Evolutionary conservation across 2,797 vertebrate genomes (phyloP), one percentile per base, ranked within the genome.

Genomic region (Cercopithecus hamlyni): DNA sequence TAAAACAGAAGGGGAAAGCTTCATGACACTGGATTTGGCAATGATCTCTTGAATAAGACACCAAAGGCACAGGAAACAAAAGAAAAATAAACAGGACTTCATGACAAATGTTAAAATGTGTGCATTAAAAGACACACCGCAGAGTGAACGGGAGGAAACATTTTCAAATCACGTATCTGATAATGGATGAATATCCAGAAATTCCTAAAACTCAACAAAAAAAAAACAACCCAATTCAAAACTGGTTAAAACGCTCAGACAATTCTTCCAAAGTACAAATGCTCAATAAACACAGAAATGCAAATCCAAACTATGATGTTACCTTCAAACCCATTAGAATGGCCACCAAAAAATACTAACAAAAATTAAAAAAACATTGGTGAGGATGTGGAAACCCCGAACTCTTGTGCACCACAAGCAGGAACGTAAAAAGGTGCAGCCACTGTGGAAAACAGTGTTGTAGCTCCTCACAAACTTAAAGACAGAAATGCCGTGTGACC

Each of bases 381-480:
- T 15, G 15, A 48, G 75, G 75, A 20, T 19, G 43, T 48, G 75
- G 75, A 33, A 48, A 48, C 8, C 9, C 4, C 2, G 15, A 30
- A 48, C 14, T 43, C 27, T 5, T 9, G 43, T 9, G 43, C 43
- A 9, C 15, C 30, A 15, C 27, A 4, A 4, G 4, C 4, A 4
- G 27, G n/a, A 72, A 9, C 1, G 8, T 11, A 22, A 24, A 12
- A 22, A 2, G n/a, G 19, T 9, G 4, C 4, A 4, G 43, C 43
- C 27, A 10, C 75, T 19, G 4, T 5, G 8, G 43, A 45, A 10
- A 45, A 45, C 8, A 19, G 43, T 10, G 26, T 4, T 1, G 27
- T 5, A 8, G 75, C 27, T 33, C 27, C 14, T 45, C 75, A 33
- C 5, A 76, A 48, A 2, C 33, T n/a, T 22, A n/a, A 33, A 50